Conservation (phyloP, 1,140 invertebrate genomes). For the Diorhabda elongata region DNA sequence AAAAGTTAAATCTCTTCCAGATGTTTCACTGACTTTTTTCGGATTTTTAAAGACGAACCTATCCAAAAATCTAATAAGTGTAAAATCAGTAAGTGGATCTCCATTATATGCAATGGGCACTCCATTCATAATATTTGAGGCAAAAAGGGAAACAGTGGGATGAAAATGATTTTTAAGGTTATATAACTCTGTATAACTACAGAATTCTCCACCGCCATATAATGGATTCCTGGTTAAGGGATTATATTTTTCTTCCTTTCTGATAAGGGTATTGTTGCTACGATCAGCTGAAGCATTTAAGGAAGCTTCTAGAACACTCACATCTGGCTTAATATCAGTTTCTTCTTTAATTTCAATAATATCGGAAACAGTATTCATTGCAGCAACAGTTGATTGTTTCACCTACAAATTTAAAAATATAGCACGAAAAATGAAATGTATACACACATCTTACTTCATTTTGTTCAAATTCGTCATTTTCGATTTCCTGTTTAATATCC, state of each 20-base stretch:
- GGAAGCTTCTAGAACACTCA: constrained; percentile 12
- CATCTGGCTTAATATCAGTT: constrained; percentile 30
- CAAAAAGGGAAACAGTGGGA: constrained; percentile 87
- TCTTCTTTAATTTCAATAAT: constrained; percentile 27
- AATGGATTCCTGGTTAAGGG: constrained; percentile 76
- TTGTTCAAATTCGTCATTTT: constrained; percentile 19
- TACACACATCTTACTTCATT: not conserved
- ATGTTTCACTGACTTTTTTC: constrained; percentile 61
- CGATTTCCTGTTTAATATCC: constrained; percentile 23
- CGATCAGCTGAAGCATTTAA: constrained; percentile 30
- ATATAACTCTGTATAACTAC: constrained; percentile 68
- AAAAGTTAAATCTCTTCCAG: constrained; percentile 54
- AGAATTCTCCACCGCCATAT: constrained; percentile 69
- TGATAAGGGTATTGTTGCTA: constrained; percentile 20
- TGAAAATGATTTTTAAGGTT: constrained; percentile 77
- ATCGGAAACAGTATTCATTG: not conserved
- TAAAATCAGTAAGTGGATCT: constrained; percentile 90
- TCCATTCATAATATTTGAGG: constrained; percentile 74
- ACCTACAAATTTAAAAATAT: not conserved
- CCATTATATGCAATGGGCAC: constrained; percentile 76
- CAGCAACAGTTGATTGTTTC: not conserved
- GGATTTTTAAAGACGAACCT: constrained; percentile 96
- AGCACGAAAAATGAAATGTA: too few relatives aligned
- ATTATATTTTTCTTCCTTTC: constrained; percentile 57
- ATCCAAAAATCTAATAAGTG: constrained; percentile 59